Percentiles rank a stretch among this genome's conserved stretches.
Evolutionary conservation across 2,113 vertebrate genomes (phyloP).

Genomic region (Ginglymostoma cirratum): DNA sequence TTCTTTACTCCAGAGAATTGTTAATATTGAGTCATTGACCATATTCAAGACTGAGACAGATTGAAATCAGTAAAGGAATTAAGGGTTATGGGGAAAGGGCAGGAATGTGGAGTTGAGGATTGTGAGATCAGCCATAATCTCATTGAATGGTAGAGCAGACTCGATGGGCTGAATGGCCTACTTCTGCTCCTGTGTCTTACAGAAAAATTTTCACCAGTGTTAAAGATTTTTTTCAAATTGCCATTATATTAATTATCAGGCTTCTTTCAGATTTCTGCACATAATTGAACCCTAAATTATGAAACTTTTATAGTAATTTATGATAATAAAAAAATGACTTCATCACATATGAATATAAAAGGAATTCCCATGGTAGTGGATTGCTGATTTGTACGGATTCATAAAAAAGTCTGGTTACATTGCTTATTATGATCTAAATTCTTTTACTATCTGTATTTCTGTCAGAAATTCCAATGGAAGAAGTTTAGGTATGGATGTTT

Average conservation of each 20-base stretch:
- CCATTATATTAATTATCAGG: not conserved
- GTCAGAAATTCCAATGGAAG: not conserved
- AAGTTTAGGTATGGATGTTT: not conserved
- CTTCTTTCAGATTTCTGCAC: not conserved
- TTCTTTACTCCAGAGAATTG: too few relatives aligned
- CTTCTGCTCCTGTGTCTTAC: too few relatives aligned
- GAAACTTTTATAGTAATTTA: not conserved
- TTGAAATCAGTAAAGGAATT: too few relatives aligned
- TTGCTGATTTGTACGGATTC: not conserved
- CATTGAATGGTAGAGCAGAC: too few relatives aligned
- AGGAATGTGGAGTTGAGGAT: too few relatives aligned
- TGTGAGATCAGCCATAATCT: too few relatives aligned
- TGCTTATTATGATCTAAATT: not conserved
- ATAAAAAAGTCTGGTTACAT: not conserved
- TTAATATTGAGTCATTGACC: too few relatives aligned
- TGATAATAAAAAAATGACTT: slow-evolving; percentile 4
- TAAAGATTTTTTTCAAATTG: not conserved
- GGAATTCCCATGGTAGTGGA: not conserved
- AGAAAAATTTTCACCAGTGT: not conserved
- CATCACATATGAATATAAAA: not conserved
- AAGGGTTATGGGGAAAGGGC: too few relatives aligned
- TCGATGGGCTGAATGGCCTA: too few relatives aligned
- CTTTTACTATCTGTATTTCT: not conserved
- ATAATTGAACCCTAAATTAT: not conserved
- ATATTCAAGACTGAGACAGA: too few relatives aligned